Evolutionary conservation across 1,140 invertebrate genomes (phyloP).

Genomic region (Drosophila nigrodunni): DNA sequence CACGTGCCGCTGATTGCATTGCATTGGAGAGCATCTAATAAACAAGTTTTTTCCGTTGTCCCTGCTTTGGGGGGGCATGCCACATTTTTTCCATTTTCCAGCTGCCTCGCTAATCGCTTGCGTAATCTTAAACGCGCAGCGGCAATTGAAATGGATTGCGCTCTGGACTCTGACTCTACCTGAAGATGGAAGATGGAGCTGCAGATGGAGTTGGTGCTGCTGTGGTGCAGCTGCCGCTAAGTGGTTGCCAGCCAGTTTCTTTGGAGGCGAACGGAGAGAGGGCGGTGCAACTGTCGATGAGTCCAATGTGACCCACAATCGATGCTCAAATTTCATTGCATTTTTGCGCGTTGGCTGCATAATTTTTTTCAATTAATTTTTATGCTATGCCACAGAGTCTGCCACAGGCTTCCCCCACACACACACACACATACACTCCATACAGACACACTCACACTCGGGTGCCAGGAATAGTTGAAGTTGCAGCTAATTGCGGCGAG

Average conservation of each 20-base stretch:
- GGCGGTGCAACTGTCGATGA: constrained; percentile 55
- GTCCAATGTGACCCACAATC: constrained; percentile 68
- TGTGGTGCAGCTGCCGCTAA: constrained; percentile 48
- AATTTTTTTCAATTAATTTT: constrained; percentile 74
- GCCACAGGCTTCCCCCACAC: constrained; percentile 8
- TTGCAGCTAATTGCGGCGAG: constrained; percentile 76
- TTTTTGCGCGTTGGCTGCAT: constrained; percentile 43
- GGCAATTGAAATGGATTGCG: constrained; percentile 79
- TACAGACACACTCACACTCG: constrained; percentile 5
- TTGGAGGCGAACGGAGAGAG: neutral
- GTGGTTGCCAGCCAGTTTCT: constrained; percentile 50
- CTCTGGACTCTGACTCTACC: constrained; percentile 42
- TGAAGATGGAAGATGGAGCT: constrained; percentile 39
- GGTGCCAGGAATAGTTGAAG: constrained; percentile 30
- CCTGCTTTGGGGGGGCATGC: constrained; percentile 30
- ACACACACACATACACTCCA: neutral
- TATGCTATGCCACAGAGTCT: constrained; percentile 40
- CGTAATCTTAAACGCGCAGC: constrained; percentile 79
- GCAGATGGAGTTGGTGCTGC: constrained; percentile 21
- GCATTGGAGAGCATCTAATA: constrained; percentile 66
- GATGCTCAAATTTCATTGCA: constrained; percentile 80
- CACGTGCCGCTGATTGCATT: constrained; percentile 47
- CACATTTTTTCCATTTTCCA: constrained; percentile 61
- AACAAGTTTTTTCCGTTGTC: constrained; percentile 61
- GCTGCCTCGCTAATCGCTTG: constrained; percentile 77